A percentile compares a stretch with the other conserved stretches of the same genome.
phyloP scores from a whole-genome alignment of 37 sponge, comb jelly and placozoan species.

The Hexactinellida sp. region DNA sequence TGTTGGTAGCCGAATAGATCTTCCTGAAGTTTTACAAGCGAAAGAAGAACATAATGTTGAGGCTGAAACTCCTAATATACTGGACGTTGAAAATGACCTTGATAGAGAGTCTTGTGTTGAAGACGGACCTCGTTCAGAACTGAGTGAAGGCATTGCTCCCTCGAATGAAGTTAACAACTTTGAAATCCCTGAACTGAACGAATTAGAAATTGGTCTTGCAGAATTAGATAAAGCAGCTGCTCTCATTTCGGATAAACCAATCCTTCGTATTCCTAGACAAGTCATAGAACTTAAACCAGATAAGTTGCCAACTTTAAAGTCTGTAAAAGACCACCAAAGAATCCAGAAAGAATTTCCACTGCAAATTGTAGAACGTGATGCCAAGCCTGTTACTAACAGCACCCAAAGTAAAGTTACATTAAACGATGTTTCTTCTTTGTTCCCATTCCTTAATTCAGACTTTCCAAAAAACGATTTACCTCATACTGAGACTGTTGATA shows the following conservation, averaged over 20 bases:
- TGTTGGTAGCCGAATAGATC: no score
- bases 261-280: background rate
- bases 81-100: no score
- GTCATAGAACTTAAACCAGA: background rate
- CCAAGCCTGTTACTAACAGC: no score
- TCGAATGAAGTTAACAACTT: background rate
- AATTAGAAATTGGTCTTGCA: background rate
- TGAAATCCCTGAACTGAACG: background rate
- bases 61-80: no score
- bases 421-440: background rate
- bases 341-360: background rate
- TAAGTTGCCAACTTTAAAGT: background rate
- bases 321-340: background rate
- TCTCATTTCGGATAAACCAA: background rate
- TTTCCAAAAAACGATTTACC: background rate
- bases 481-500: background rate
- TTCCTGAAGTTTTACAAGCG: background rate
- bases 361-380: background rate
- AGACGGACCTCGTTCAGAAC: background rate
- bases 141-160: background rate
- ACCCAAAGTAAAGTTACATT: background rate
- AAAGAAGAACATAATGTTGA: background rate
- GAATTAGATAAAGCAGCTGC: background rate
- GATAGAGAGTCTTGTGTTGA: background rate
- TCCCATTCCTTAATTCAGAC: background rate